These are phyloP conservation scores for Plodia interpunctella DNA, from an alignment of 1,140 invertebrate species.

Conservation along the genomic window DNA sequence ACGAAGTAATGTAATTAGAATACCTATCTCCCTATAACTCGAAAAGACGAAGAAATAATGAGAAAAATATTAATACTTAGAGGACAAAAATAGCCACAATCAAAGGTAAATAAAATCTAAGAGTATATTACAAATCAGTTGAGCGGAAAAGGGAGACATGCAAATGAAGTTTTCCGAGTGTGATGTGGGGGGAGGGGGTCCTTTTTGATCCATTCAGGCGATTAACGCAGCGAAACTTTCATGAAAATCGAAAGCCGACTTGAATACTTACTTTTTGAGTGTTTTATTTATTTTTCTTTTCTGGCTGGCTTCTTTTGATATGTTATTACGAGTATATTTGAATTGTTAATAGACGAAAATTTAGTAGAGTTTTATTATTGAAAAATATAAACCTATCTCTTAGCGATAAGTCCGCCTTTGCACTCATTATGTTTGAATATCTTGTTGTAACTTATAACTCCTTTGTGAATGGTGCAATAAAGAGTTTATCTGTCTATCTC, in stretches of 20 bases:
- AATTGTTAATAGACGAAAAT: not conserved
- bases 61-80: not conserved
- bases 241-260: not conserved
- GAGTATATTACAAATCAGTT: slow-evolving; percentile 7
- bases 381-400: too few species aligned
- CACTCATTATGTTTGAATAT: too few species aligned
- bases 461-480: too few species aligned
- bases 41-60: too few species aligned
- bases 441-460: too few species aligned
- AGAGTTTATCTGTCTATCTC: too few species aligned
- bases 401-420: too few species aligned
- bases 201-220: not conserved
- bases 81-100: not conserved
- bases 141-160: not conserved
- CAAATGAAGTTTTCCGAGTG: not conserved
- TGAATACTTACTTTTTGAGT: slow-evolving; percentile 3
- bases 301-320: not conserved
- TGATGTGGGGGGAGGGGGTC: not conserved
- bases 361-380: too few species aligned
- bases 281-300: not conserved
- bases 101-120: not conserved
- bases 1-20: too few species aligned
- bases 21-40: too few species aligned
- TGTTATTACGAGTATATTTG: not conserved
- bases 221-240: not conserved